Percentiles rank a stretch among this genome's conserved stretches.
Conservation (phyloP, 2,113 vertebrate genomes). For the Poicephalus gulielmi region DNA sequence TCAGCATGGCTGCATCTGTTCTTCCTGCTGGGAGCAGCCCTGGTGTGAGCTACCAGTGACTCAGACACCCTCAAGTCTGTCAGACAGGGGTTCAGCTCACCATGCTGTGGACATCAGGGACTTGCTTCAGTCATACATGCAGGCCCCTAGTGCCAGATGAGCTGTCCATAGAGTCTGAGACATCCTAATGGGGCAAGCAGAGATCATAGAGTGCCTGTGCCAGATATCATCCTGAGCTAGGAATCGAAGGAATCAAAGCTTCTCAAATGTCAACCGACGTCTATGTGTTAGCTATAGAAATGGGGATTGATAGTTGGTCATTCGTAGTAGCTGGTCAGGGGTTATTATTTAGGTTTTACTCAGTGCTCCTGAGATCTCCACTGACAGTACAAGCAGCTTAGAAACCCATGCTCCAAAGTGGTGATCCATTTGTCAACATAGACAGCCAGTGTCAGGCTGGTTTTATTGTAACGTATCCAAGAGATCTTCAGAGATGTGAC, state of each 20-base stretch:
- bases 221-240: too few species aligned
- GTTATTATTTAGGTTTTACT: neutral
- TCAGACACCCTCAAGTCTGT: neutral
- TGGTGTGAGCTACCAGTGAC: neutral
- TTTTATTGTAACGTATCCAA: neutral
- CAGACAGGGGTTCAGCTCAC: neutral
- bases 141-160: rapidly evolving
- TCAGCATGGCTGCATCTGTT: neutral
- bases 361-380: neutral
- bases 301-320: neutral
- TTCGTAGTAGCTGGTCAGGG: neutral
- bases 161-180: neutral
- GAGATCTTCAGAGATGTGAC: neutral
- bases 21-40: neutral
- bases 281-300: rapidly evolving
- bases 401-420: neutral
- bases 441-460: neutral
- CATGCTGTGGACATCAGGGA: neutral
- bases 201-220: neutral
- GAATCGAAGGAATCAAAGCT: neutral
- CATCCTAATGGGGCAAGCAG: neutral
- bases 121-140: neutral
- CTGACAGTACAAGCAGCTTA: neutral
- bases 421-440: neutral
- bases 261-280: neutral